Evolutionary conservation across 1,140 invertebrate genomes (phyloP).

Genomic region (Listronotus oregonensis): DNA sequence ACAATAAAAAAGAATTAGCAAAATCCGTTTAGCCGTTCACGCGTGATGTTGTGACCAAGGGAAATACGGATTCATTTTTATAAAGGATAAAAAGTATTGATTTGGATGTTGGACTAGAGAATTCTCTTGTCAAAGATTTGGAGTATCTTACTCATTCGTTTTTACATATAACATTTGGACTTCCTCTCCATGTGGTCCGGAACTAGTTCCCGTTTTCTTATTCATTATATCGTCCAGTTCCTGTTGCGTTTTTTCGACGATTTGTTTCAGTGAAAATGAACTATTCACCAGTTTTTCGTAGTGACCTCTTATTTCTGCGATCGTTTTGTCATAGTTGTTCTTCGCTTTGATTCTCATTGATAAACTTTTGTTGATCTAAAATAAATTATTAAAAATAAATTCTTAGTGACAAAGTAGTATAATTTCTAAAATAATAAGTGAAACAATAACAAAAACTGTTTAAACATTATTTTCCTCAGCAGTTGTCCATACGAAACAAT

Average conservation of each 20-base stretch:
- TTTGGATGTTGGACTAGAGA: too few species aligned
- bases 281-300: conserved; percentile 41
- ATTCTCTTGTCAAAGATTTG: too few species aligned
- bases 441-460: too few species aligned
- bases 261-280: conserved; percentile 34
- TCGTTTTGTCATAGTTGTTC: conserved; percentile 43
- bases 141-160: conserved; percentile 3
- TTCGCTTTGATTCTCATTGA: conserved; percentile 43
- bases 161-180: conserved; percentile 15
- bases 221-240: conserved; percentile 45
- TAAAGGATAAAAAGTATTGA: too few species aligned
- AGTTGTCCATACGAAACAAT: too few species aligned
- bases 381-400: conserved; percentile 6
- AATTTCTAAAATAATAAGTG: too few species aligned
- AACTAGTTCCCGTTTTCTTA: conserved; percentile 46
- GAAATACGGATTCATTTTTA: too few species aligned
- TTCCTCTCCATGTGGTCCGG: conserved; percentile 9
- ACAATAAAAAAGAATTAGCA: too few species aligned
- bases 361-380: conserved; percentile 48
- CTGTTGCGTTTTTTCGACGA: conserved; percentile 32
- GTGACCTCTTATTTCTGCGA: conserved; percentile 43
- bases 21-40: too few species aligned
- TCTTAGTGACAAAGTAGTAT: too few species aligned
- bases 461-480: too few species aligned
- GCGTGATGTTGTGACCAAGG: too few species aligned